Conservation (phyloP, 1,140 invertebrate species). For the Trypoxylus dichotomus region DNA sequence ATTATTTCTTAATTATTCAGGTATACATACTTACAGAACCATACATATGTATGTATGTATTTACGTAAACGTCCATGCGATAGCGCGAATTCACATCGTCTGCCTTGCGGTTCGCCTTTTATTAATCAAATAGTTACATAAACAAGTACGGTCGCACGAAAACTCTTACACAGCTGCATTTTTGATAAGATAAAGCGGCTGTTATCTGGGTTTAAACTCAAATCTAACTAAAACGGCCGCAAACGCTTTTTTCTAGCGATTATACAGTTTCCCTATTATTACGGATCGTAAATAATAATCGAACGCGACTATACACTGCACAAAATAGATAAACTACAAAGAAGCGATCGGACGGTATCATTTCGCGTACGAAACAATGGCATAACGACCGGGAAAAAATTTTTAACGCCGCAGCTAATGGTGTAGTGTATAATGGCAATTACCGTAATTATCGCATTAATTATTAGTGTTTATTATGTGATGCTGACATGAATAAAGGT, state of each 20-base stretch:
- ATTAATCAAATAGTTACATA: neutral
- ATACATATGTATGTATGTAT: neutral
- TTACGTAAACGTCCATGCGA: neutral
- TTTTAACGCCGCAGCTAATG: neutral
- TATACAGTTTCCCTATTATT: neutral
- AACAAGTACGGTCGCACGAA: neutral
- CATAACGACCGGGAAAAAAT: neutral
- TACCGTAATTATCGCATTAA: neutral
- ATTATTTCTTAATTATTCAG: neutral
- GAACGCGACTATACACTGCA: neutral
- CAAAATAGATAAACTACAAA: neutral
- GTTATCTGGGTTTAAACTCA: constrained; percentile 5
- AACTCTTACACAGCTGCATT: constrained; percentile 5
- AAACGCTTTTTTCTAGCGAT: neutral
- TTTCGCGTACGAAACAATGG: neutral
- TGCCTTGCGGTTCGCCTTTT: neutral
- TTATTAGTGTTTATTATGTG: constrained; percentile 12
- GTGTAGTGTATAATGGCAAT: constrained; percentile 6
- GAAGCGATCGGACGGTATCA: neutral
- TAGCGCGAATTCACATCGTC: neutral
- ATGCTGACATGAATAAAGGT: neutral
- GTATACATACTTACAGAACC: neutral
- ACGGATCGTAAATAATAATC: neutral
- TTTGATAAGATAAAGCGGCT: constrained; percentile 5
- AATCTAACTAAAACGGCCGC: neutral